Base-by-base conservation (phyloP, 2,113 vertebrate species). In the Amblyornis subalaris region DNA sequence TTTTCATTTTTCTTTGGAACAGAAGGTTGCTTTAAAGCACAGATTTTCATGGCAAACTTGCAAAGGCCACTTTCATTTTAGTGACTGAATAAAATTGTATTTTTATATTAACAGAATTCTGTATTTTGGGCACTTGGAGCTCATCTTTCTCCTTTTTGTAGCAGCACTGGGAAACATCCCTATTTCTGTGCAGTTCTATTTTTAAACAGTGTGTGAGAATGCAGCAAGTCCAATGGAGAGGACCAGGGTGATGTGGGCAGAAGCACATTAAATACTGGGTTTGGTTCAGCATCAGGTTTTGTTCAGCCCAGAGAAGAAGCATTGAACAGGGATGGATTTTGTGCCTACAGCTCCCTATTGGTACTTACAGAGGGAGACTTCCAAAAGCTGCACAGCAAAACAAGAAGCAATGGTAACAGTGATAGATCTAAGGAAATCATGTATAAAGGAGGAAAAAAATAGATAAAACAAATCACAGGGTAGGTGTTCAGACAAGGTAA, bases 21-120 rank as follows among this genome's bases (percentile, higher is more conserved):
- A 91, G 77, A 94, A 81, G 48, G 38, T 71, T 89, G 61, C 29
- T 67, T 74, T 47, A 85, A 89, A 89, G 82, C 47, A 61, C 45
- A 50, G 64, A 48, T 64, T 79, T 67, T 44, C 74, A 47, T 16
- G 11, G 35, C 33, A 75, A 44, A 25, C 24, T 71, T 85, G 33
- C 25, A 82, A 85, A 16, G 45, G 31, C 13, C 26, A 48, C 42
- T 83, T 84, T 73, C 17, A 1, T 51, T 93, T 61, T 25, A 57
- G 36, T 28, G 36, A 60, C 24, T 38, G 45, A 67, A 67, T 54
- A 64, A 79, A 88, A 35, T 7, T 0, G 1, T 58, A 25, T 29
- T 76, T 76, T 86, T 77, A 35, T 53, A 53, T 84, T 72, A 61
- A 53, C 24, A 62, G 26, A 72, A 61, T 42, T 48, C 40, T 65